These are phyloP conservation scores for Morpho helenor DNA, from an alignment of 2,888 invertebrate genomes.

Conservation along the genomic window DNA sequence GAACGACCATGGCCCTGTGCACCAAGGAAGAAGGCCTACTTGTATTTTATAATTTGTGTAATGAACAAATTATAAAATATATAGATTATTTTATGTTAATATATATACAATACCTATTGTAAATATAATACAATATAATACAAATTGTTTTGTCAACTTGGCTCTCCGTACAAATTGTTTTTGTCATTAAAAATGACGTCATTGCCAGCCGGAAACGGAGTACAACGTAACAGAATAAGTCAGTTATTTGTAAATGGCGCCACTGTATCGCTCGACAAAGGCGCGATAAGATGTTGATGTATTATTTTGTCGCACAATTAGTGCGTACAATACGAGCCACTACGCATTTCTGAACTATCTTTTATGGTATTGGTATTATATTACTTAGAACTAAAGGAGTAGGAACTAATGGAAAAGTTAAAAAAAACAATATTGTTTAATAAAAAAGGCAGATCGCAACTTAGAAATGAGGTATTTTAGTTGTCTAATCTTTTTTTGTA, in stretches of 20 bases:
- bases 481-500: too few relatives aligned
- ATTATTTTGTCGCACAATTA: slow-evolving; percentile 62
- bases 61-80: too few relatives aligned
- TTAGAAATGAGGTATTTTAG: too few relatives aligned
- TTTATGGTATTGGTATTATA: not conserved
- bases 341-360: slow-evolving; percentile 3
- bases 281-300: slow-evolving; percentile 53
- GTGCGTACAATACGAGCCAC: slow-evolving; percentile 37
- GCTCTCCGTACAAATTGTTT: too few relatives aligned
- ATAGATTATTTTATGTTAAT: too few relatives aligned
- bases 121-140: too few relatives aligned
- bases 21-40: slow-evolving; percentile 47
- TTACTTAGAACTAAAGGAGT: too few relatives aligned
- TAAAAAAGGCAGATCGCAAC: too few relatives aligned
- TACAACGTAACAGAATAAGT: slow-evolving; percentile 18
- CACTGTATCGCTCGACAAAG: slow-evolving; percentile 31
- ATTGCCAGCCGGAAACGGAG: slow-evolving; percentile 3
- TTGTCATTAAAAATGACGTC: not conserved
- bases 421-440: too few relatives aligned
- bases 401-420: too few relatives aligned
- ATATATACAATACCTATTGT: too few relatives aligned
- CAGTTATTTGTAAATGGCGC: slow-evolving; percentile 35
- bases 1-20: slow-evolving; percentile 57
- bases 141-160: too few relatives aligned
- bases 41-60: slow-evolving; percentile 22